Evolutionary conservation across 2,888 invertebrate species (phyloP), one percentile per base, ranked within the genome.

Genomic region (Helobdella robusta): DNA sequence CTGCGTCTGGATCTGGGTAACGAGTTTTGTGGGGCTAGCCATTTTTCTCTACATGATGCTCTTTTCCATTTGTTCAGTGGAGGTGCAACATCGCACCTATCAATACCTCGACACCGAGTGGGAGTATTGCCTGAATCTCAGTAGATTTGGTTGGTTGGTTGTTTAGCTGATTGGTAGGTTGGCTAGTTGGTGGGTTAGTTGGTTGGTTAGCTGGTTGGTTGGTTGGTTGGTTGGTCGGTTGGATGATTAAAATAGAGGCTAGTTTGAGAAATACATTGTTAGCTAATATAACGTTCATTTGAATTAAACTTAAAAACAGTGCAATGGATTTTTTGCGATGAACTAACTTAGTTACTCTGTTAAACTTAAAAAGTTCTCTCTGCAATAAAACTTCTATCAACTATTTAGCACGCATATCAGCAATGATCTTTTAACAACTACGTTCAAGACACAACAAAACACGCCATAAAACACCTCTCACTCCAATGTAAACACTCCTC

Each of bases 91-190:
- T 56, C 34, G 50, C 23, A 56, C 58, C 36, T 73, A 72, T 64
- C 73, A 73, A 25, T 64, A 70, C 28, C 69, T 71, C 3, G 72
- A 68, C 46, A 59, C 66, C 20, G 62, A 66, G 46, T 66, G 66
- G 66, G 66, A 71, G 44, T 75, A 75, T 70, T 77, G 78, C 69
- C 73, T 78, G 65, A 74, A 74, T 69, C 73, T 78, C 28, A 73
- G 73, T 30, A 70, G 75, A 58, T 75, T 76, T 70, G 78, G 79
- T 79, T 40, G 59, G 68, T 52, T 52, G 3, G n/a, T n/a, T n/a
- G n/a, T n/a, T n/a, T n/a, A n/a, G n/a, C n/a, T n/a, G n/a, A n/a
- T n/a, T n/a, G n/a, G n/a, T n/a, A n/a, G n/a, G n/a, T n/a, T n/a
- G n/a, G n/a, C n/a, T n/a, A n/a, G n/a, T n/a, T n/a, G n/a, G n/a